Evolutionary conservation across 1,140 invertebrate species (phyloP), one percentile per base, ranked within the genome.

Genomic region (Calephelis nemesis): DNA sequence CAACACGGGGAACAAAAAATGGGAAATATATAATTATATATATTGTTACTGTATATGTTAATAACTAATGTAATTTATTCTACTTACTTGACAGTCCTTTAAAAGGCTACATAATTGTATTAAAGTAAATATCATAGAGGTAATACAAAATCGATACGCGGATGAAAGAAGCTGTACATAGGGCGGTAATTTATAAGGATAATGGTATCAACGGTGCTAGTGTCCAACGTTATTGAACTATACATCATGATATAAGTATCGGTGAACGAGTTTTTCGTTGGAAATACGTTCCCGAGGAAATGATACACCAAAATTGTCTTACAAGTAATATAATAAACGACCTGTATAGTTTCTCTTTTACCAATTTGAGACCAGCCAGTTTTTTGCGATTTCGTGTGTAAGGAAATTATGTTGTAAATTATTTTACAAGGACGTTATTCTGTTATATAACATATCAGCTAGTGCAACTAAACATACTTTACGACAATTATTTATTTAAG

Each of bases 61-160:
- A 45, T 6, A 0, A 7, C 42, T 45, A 45, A 45, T 45, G 8
- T 45, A 45, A 45, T 45, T 45, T 30, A 45, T 45, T 52, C 13
- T 19, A 52, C 9, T 52, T 15, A 13, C 15, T 3, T 7, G 15
- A 52, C 15, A 52, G 49, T 52, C 49, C 13, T 52, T 52, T 52
- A 52, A 15, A 9, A 54, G 7, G 7, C 7, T 9, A 19, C 15
- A 10, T 54, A 54, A 54, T 54, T 54, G 50, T 19, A 54, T 19
- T 54, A 54, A 54, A 54, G 50, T 4, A 54, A 54, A 54, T 54
- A 54, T 54, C 7, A 54, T 54, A 54, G 9, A 54, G 13, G 62
- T 63, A 45, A 63, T 63, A 63, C 45, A n/a, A 63, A 63, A 63
- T 63, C 62, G 45, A 63, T 63, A 63, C 45, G 45, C 7, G 62